phyloP scores from a whole-genome alignment of 2,888 invertebrate species.

The Hirtodrosophila duncani region DNA sequence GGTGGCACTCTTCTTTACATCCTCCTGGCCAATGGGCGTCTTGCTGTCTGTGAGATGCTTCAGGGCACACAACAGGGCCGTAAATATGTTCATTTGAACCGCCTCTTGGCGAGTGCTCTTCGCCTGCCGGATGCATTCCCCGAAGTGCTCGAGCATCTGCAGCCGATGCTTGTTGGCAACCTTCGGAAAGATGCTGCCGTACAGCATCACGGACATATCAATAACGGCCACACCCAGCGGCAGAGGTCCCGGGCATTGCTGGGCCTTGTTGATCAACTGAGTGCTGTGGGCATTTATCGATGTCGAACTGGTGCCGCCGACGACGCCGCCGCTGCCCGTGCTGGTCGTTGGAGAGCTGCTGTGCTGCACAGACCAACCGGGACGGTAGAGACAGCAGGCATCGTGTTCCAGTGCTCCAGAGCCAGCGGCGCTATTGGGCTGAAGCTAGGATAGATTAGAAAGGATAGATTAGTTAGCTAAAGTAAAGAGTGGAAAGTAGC shows the following conservation, averaged over 20 bases:
- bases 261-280: constrained; percentile 75
- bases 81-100: constrained; percentile 96
- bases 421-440: constrained; percentile 95
- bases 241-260: constrained; percentile 85
- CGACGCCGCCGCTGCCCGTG: background rate
- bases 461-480: background rate
- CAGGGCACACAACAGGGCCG: constrained; percentile 92
- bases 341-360: constrained; percentile 3
- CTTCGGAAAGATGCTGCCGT: constrained; percentile 95
- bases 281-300: constrained; percentile 32
- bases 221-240: constrained; percentile 98
- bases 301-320: constrained; percentile 7
- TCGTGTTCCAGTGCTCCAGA: constrained; percentile 98
- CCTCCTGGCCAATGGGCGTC: constrained; percentile 90
- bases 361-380: constrained; percentile 65
- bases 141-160: constrained; percentile 98
- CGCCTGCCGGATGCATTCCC: constrained; percentile 94
- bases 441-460: constrained; percentile 83
- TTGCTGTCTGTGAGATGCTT: constrained; percentile 93
- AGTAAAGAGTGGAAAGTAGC: background rate
- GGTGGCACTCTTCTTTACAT: constrained; percentile 90
- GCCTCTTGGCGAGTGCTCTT: constrained; percentile 96
- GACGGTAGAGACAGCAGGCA: constrained; percentile 92
- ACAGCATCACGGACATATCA: constrained; percentile 94
- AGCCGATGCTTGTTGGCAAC: constrained; percentile 97